A percentile compares a stretch with the other conserved stretches of the same genome.
phyloP scores from a whole-genome alignment of 2,888 invertebrate species.

The Drosophila mulleri region DNA sequence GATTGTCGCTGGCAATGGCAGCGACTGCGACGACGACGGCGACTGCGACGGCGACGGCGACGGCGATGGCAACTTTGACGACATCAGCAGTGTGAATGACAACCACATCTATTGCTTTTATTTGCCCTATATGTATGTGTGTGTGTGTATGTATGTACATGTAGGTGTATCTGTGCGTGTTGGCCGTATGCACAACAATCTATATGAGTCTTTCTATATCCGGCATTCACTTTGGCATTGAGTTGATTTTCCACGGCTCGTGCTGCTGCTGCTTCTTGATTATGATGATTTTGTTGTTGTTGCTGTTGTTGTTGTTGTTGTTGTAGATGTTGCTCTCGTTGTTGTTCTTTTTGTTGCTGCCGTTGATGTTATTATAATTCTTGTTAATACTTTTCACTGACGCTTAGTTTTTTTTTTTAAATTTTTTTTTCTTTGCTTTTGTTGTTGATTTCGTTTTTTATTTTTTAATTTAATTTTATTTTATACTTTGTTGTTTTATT shows the following conservation, averaged over 20 bases:
- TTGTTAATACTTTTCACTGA: conserved; percentile 56
- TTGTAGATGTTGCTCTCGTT: conserved; percentile 4
- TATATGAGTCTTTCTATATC: conserved; percentile 52
- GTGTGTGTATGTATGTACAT: not conserved
- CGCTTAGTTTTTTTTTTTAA: conserved; percentile 17
- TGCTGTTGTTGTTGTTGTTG: conserved; percentile 16
- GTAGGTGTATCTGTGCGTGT: not conserved
- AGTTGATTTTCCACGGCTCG: conserved; percentile 65
- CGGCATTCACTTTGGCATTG: conserved; percentile 73
- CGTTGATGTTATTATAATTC: conserved; percentile 47
- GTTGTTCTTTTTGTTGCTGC: conserved; percentile 19
- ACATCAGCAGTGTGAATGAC: conserved; percentile 24
- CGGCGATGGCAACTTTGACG: conserved; percentile 17
- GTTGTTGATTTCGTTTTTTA: conserved; percentile 5
- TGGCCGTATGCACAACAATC: conserved; percentile 27
- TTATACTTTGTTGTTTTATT: conserved; percentile 52
- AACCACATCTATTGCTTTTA: conserved; percentile 61
- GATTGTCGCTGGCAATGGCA: conserved; percentile 57
- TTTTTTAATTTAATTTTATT: conserved; percentile 6
- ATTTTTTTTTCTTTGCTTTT: conserved; percentile 15
- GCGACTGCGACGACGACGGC: not conserved
- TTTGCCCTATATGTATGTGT: conserved; percentile 22
- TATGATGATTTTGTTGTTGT: conserved; percentile 7
- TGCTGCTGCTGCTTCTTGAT: conserved; percentile 21
- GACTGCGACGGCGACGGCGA: not conserved